Evolutionary conservation across 1,140 invertebrate genomes (phyloP).

Genomic region (Notospermus geniculatus): DNA sequence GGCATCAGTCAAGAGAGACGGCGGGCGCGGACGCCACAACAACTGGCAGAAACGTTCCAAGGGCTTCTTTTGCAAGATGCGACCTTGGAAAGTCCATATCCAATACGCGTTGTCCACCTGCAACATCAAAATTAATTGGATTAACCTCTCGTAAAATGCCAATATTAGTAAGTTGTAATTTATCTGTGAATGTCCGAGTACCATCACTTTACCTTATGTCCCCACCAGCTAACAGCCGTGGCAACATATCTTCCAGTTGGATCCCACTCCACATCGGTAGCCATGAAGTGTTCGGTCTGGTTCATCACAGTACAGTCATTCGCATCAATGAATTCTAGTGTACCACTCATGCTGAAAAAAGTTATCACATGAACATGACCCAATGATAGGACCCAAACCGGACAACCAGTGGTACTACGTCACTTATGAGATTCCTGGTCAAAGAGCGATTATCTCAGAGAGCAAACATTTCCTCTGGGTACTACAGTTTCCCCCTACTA

Average conservation of each 20-base stretch:
- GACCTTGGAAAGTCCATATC: conserved; percentile 95
- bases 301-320: conserved; percentile 93
- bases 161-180: too few relatives aligned
- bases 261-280: conserved; percentile 98
- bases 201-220: conserved; percentile 72
- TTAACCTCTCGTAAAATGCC: too few relatives aligned
- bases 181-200: too few relatives aligned
- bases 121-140: conserved; percentile 18
- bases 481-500: too few relatives aligned
- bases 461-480: too few relatives aligned
- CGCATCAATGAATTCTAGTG: conserved; percentile 92
- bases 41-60: conserved; percentile 92
- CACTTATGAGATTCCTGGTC: too few relatives aligned
- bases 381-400: too few relatives aligned
- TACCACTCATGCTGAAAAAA: conserved; percentile 72
- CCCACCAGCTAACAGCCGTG: conserved; percentile 92
- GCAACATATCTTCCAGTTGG: conserved; percentile 97
- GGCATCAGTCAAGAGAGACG: conserved; percentile 73
- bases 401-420: too few relatives aligned
- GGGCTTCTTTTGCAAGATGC: conserved; percentile 75
- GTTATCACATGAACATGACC: neutral
- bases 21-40: conserved; percentile 91
- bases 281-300: conserved; percentile 87
- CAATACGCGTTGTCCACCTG: conserved; percentile 91
- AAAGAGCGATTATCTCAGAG: too few relatives aligned